Evolutionary conservation across 2,113 vertebrate species (phyloP).

Genomic region (Pampusana beccarii): DNA sequence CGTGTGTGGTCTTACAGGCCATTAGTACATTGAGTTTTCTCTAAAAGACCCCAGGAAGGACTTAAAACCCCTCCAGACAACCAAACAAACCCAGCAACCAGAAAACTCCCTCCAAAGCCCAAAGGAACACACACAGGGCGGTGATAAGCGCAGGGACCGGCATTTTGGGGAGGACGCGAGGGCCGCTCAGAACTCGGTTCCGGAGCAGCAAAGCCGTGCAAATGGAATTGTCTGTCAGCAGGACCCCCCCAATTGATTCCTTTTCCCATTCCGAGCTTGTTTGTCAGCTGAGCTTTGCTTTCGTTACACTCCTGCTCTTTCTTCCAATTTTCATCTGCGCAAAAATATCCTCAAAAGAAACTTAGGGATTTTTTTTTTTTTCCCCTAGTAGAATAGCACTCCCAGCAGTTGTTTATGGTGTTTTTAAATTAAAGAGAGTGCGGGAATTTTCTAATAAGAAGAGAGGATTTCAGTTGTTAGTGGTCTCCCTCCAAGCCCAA

Average conservation of each 20-base stretch:
- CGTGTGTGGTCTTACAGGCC: background rate
- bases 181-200: background rate
- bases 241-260: background rate
- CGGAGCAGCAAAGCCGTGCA: background rate
- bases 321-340: background rate
- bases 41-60: rapidly evolving
- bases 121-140: rapidly evolving
- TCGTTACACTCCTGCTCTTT: background rate
- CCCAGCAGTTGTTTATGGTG: background rate
- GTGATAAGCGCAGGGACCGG: background rate
- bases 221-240: background rate
- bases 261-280: background rate
- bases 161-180: rapidly evolving
- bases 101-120: no score
- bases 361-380: rapidly evolving
- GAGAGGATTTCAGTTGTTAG: background rate
- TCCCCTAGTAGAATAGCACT: background rate
- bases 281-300: background rate
- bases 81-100: rapidly evolving
- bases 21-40: background rate
- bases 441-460: background rate
- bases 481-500: background rate
- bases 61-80: background rate
- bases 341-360: background rate
- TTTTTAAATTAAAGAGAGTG: background rate